Percentiles rank a stretch among this genome's conserved stretches.
Evolutionary conservation across 1,140 invertebrate species (phyloP).

Genomic region (Zaprionus nigranus): DNA sequence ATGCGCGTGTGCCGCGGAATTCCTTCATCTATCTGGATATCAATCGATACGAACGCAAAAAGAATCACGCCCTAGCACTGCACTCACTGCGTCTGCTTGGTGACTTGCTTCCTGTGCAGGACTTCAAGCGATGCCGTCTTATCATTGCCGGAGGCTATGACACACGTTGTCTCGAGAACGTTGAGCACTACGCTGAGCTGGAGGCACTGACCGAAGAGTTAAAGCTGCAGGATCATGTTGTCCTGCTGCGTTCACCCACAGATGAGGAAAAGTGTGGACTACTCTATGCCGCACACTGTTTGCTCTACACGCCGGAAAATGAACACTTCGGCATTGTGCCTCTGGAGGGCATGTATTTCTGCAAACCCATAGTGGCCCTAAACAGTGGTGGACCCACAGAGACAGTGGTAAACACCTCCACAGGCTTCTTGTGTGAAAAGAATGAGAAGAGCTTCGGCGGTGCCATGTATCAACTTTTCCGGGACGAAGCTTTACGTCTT

Average conservation of each 20-base stretch:
- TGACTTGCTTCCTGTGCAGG: slow-evolving; percentile 85
- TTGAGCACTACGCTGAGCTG: slow-evolving; percentile 94
- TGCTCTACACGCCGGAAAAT: slow-evolving; percentile 97
- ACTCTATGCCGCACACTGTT: slow-evolving; percentile 89
- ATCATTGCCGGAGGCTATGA: slow-evolving; percentile 99
- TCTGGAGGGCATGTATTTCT: slow-evolving; percentile 98
- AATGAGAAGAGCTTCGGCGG: slow-evolving; percentile 90
- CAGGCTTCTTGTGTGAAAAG: slow-evolving; percentile 94
- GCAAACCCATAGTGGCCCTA: slow-evolving; percentile 96
- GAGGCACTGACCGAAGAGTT: slow-evolving; percentile 84
- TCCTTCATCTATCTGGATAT: slow-evolving; percentile 94
- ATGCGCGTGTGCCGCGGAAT: slow-evolving; percentile 84
- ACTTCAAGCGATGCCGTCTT: slow-evolving; percentile 90
- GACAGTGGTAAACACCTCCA: slow-evolving; percentile 94
- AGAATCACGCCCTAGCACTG: slow-evolving; percentile 95
- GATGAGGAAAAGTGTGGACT: slow-evolving; percentile 94
- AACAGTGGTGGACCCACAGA: slow-evolving; percentile 98
- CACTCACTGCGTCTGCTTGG: slow-evolving; percentile 90
- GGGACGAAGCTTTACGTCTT: slow-evolving; percentile 86
- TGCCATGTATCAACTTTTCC: slow-evolving; percentile 90
- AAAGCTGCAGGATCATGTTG: slow-evolving; percentile 90
- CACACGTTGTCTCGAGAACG: slow-evolving; percentile 94
- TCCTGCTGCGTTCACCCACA: slow-evolving; percentile 93
- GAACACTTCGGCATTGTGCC: slow-evolving; percentile 99
- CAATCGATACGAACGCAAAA: slow-evolving; percentile 99